A percentile compares a stretch with the other conserved stretches of the same genome.
These are phyloP conservation scores for Semibalanus balanoides DNA, from an alignment of 1,140 invertebrate genomes.

Conservation along the genomic window DNA sequence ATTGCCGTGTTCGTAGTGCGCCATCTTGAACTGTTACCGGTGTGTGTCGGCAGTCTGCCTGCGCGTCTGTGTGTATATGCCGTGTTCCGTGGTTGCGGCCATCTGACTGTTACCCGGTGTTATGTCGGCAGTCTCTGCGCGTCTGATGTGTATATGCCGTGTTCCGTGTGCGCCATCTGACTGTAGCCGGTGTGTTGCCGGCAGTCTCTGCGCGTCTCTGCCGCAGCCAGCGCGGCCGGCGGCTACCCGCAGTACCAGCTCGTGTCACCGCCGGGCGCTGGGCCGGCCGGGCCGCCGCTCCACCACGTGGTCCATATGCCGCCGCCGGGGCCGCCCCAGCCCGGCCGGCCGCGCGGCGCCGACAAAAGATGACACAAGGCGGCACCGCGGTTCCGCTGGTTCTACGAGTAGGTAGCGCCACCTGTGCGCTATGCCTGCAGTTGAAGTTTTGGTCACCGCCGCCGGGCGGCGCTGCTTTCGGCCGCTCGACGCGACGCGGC, in stretches of 20 bases:
- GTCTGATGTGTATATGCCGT: background rate
- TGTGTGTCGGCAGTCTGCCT: slow-evolving; percentile 14
- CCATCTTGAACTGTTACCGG: slow-evolving; percentile 11
- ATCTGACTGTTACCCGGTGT: background rate
- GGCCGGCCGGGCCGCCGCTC: slow-evolving; percentile 6
- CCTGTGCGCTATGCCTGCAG: too few relatives aligned
- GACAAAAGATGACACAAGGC: background rate
- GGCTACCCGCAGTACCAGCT: slow-evolving; percentile 21
- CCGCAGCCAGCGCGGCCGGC: slow-evolving; percentile 10
- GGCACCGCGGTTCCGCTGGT: background rate
- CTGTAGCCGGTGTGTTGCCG: slow-evolving; percentile 7
- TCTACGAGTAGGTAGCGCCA: background rate
- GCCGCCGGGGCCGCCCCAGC: too few relatives aligned
- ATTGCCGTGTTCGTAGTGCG: background rate
- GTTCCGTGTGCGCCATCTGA: background rate
- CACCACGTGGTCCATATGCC: background rate
- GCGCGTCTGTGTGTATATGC: background rate
- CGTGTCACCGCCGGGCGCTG: slow-evolving; percentile 18
- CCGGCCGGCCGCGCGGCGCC: too few relatives aligned
- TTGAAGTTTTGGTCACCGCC: background rate
- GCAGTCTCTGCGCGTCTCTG: slow-evolving; percentile 13
- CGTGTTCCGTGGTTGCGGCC: background rate
- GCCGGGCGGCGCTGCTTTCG: background rate
- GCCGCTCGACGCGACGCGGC: too few relatives aligned
- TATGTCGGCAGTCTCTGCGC: background rate